A percentile compares a stretch with the other conserved stretches of the same genome.
Conservation (phyloP, 2,888 invertebrate genomes). For the Aelia acuminata region DNA sequence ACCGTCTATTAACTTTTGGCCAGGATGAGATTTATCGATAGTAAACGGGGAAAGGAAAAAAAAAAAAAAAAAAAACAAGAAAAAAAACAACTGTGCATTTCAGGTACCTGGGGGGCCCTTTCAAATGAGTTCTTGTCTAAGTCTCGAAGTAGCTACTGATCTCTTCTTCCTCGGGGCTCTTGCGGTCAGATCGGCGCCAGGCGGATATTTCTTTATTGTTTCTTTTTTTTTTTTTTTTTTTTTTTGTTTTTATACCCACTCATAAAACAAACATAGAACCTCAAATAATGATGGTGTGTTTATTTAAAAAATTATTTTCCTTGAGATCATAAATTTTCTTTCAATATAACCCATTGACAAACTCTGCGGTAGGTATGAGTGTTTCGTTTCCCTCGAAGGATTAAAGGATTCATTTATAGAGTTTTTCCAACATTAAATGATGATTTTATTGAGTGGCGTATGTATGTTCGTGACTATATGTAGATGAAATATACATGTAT, state of each 20-base stretch:
- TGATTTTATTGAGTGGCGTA: too few species aligned
- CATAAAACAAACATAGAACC: not conserved
- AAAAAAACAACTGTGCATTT: constrained; percentile 22
- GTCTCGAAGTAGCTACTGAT: constrained; percentile 27
- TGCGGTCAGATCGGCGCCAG: constrained; percentile 33
- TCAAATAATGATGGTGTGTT: not conserved
- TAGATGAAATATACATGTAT: too few species aligned
- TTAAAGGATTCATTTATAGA: too few species aligned
- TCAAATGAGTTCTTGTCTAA: constrained; percentile 32
- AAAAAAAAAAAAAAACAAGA: constrained; percentile 27
- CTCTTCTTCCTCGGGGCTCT: not conserved
- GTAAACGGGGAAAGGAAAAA: constrained; percentile 12
- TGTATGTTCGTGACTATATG: too few species aligned
- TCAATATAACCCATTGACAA: not conserved
- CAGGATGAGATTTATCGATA: constrained; percentile 34
- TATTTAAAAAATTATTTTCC: not conserved
- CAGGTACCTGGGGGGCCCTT: constrained; percentile 35
- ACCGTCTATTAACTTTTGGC: constrained; percentile 51
- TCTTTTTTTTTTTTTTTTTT: not conserved
- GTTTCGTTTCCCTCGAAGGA: too few species aligned
- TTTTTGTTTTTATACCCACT: not conserved
- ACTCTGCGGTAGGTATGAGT: too few species aligned
- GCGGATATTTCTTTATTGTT: not conserved
- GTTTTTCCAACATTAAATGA: too few species aligned
- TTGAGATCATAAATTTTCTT: not conserved